Base-by-base conservation (phyloP, 2,113 vertebrate genomes). In the Passer montanus region DNA sequence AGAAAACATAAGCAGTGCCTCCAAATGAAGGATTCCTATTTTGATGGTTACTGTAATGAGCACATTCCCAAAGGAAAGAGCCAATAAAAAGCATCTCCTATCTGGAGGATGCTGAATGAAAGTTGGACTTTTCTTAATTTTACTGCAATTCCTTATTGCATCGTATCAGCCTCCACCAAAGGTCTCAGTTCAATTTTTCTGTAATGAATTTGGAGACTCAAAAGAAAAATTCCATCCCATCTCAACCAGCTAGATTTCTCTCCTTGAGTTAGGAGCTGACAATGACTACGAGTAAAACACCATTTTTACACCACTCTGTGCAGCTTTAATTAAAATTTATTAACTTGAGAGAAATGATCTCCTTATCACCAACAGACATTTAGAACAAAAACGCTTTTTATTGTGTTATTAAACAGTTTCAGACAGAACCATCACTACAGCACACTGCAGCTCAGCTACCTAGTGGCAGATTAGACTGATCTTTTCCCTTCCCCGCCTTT, bases 21-120 rank as follows among this genome's bases (percentile, higher is more conserved):
- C 64, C 85, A 95, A 94, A 96, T 89, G 92, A 97, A 96, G 94
- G 58, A 95, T 93, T 97, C 94, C 86, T 97, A 35, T 95, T 95
- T 97, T 97, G 97, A 97, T 97, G 95, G 95, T 92, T 97, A 97
- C 96, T 97, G 90, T 98, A 98, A 98, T 97, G 96, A 98, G 83
- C 70, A 94, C 70, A 66, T 79, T 95, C 97, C 96, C 98, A 89
- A 94, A 95, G 97, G 96, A 91, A 84, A 56, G 23, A 76, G 77
- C 55, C 84, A 97, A 97, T 96, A 97, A 94, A 97, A 97, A 91
- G 74, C 80, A 90, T 83, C 79, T 95, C 90, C 86, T 91, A 35
- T 92, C 76, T 78, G 41, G 88, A 92, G 86, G 62, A 87, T 74
- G 90, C 55, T 50, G 79, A 94, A 95, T 86, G 66, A 69, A 97